A percentile compares a stretch with the other conserved stretches of the same genome.
These are phyloP conservation scores for Chesias legatella DNA, from an alignment of 2,888 invertebrate genomes.

Conservation along the genomic window DNA sequence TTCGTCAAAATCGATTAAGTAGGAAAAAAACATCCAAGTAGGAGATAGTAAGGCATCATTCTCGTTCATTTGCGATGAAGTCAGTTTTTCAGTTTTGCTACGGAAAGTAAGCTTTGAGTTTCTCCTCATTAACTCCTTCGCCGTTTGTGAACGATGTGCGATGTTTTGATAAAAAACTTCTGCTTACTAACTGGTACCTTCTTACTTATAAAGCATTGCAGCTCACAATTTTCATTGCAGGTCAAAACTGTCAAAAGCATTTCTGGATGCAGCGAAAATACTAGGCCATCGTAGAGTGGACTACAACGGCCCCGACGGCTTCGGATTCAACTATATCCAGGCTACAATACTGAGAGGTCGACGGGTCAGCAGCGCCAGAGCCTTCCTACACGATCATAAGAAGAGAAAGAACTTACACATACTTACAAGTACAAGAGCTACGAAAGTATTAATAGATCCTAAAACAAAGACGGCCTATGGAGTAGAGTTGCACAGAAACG, in stretches of 20 bases:
- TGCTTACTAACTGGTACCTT: too few relatives aligned
- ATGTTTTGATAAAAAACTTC: too few relatives aligned
- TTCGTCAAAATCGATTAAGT: too few relatives aligned
- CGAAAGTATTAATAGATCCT: slow-evolving; percentile 80
- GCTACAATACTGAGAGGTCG: slow-evolving; percentile 72
- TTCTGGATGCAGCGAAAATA: slow-evolving; percentile 82
- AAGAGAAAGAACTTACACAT: slow-evolving; percentile 81
- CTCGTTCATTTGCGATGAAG: too few relatives aligned
- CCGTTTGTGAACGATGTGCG: too few relatives aligned
- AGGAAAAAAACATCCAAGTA: too few relatives aligned
- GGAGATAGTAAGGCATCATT: too few relatives aligned
- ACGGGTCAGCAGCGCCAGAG: slow-evolving; percentile 78
- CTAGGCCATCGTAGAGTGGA: slow-evolving; percentile 84
- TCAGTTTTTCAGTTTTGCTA: too few relatives aligned
- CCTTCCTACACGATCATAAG: slow-evolving; percentile 78
- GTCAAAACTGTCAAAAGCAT: slow-evolving; percentile 81
- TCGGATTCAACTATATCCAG: slow-evolving; percentile 78
- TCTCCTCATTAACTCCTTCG: too few relatives aligned
- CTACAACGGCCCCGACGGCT: slow-evolving; percentile 84
- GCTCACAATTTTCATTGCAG: slow-evolving; percentile 35
- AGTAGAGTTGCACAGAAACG: slow-evolving; percentile 57
- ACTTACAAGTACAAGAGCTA: slow-evolving; percentile 75
- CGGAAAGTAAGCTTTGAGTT: too few relatives aligned
- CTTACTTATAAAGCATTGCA: not conserved
- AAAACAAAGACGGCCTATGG: slow-evolving; percentile 68